Evolutionary conservation across 2,113 vertebrate genomes (phyloP), one percentile per base, ranked within the genome.

Genomic region (Entomyzon cyanotis): DNA sequence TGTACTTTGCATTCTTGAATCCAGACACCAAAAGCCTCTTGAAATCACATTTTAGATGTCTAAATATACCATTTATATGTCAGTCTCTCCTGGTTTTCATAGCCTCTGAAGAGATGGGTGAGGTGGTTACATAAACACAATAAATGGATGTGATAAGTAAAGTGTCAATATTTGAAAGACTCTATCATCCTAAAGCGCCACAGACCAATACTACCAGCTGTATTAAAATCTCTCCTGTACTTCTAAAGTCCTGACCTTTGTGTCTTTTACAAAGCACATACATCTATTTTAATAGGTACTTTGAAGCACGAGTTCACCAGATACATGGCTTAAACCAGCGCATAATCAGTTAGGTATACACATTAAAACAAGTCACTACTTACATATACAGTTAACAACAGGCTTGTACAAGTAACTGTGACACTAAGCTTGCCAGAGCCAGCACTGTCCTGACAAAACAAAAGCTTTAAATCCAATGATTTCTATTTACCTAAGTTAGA

Each of bases 61-160:
- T 41, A 60, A 49, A 71, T 42, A 55, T 19, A 73, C 22, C 4
- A 11, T 35, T 56, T n/a, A 77, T 30, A 19, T 12, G 22, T 60
- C 10, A 35, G 59, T 35, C 42, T 73, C 7, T 44, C 80, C 49
- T 24, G 4, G 11, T 80, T 74, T 69, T 84, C 64, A 69, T 4
- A 86, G 41, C 17, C 15, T 86, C 76, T 62, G 37, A 62, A 70
- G n/a, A 91, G 69, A 69, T 28, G 2, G 11, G 5, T 52, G 28
- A 81, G 37, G 35, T 67, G 37, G 22, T 78, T 78, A 81, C 3
- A 47, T 18, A 77, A 77, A 65, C 33, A 83, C 21, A n/a, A n/a
- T 28, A 37, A 77, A 52, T 0, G 0, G 7, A 69, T 41, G n/a
- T 30, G 30, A 13, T 30, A 73, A 58, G 25, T 7, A 19, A 65